Evolutionary conservation across 2,888 invertebrate species (phyloP).

Genomic region (Miltochrista miniata): DNA sequence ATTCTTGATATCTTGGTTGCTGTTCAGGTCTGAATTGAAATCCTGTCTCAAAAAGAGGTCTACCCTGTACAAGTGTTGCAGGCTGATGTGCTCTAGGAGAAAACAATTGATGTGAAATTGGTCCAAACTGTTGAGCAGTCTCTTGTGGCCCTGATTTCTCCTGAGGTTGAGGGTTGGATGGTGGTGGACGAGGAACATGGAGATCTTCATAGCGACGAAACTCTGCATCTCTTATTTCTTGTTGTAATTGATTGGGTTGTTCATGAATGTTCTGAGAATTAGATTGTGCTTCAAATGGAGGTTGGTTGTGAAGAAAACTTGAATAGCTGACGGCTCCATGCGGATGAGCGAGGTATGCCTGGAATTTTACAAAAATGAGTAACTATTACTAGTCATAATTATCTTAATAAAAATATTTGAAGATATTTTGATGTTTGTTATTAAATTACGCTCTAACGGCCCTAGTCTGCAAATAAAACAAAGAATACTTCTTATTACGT

Average conservation of each 20-base stretch:
- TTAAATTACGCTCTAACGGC: no score
- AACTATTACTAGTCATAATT: background rate
- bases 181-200: slow-evolving; percentile 1
- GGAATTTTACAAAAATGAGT: slow-evolving; percentile 31
- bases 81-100: background rate
- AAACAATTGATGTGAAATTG: background rate
- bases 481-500: no score
- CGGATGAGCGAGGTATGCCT: slow-evolving; percentile 53
- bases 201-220: background rate
- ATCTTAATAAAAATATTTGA: no score
- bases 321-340: slow-evolving; percentile 66
- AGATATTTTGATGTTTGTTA: no score
- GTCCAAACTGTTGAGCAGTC: background rate
- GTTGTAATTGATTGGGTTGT: background rate
- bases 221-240: background rate
- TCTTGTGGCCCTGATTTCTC: background rate
- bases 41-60: background rate
- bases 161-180: background rate
- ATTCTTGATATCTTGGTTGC: background rate
- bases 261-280: background rate
- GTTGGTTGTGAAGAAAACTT: slow-evolving; percentile 57
- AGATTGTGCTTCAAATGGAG: slow-evolving; percentile 7
- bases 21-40: background rate
- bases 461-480: no score
- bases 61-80: background rate